Evolutionary conservation across 2,113 vertebrate species (phyloP), one percentile per base, ranked within the genome.

Genomic region (Equus quagga): DNA sequence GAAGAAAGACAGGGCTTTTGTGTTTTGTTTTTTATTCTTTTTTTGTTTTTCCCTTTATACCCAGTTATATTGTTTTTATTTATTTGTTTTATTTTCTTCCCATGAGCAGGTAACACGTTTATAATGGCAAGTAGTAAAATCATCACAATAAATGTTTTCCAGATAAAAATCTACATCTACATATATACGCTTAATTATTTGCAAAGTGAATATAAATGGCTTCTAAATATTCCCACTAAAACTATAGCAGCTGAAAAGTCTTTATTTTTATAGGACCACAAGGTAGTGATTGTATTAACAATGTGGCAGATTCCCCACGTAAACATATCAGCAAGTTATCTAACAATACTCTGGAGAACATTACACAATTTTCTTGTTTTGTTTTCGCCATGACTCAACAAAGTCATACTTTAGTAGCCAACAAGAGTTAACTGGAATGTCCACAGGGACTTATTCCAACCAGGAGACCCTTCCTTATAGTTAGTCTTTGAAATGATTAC

Each of bases 201-300:
- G 15, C 11, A 8, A 93, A 93, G 7, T 78, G 0, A 23, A 33
- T 80, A 73, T 73, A 70, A 73, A 94, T 23, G 8, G 1, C 14
- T 92, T 76, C 10, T 33, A 92, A 94, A 89, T 89, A 85, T 79
- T 86, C 51, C 54, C 18, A 24, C 12, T 84, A 82, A 91, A 80
- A n/a, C 62, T n/a, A 17, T 51, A n/a, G 64, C 17, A 86, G 3
- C 28, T 90, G 44, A 96, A 90, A 90, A 92, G 8, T 11, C 13
- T 93, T 97, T 94, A 24, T 81, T 94, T 94, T 97, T 88, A 51
- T 92, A 73, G 17, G 9, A 69, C 56, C 49, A 93, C 56, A 85
- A 24, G 21, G 58, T 17, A 91, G 44, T 21, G 5, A 90, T 96
- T 93, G 83, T 65, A 60, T 93, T 82, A 96, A 87, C 44, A 93